phyloP scores from a whole-genome alignment of 2,888 invertebrate species.

The Periphyllus acericola region DNA sequence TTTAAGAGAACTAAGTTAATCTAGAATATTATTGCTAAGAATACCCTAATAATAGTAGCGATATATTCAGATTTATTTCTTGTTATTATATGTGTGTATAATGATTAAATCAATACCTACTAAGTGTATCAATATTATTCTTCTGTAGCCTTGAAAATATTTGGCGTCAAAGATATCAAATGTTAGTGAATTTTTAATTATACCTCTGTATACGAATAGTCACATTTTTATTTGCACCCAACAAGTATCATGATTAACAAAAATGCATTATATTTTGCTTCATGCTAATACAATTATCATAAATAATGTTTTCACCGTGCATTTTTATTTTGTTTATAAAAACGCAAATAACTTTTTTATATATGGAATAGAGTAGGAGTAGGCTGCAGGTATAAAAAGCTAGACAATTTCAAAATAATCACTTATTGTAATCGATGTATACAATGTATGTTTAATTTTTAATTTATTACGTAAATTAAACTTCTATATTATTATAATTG shows the following conservation, averaged over 20 bases:
- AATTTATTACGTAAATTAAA: not conserved
- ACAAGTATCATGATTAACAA: not conserved
- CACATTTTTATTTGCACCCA: not conserved
- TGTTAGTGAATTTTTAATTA: not conserved
- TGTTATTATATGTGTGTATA: not conserved
- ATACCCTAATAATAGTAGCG: constrained; percentile 25
- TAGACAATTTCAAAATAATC: not conserved
- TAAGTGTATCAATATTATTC: not conserved
- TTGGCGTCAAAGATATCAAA: too few relatives aligned
- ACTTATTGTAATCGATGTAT: not conserved
- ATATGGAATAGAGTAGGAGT: not conserved
- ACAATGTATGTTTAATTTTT: not conserved
- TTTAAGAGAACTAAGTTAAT: not conserved
- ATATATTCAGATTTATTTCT: constrained; percentile 11
- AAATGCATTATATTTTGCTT: not conserved
- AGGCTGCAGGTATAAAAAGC: not conserved
- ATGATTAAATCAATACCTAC: too few relatives aligned
- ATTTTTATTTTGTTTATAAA: not conserved
- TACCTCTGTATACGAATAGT: not conserved
- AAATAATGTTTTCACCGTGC: not conserved
- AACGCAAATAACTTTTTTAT: not conserved
- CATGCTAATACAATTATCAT: not conserved
- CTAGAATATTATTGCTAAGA: constrained; percentile 45
- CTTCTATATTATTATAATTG: not conserved
- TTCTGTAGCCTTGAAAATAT: not conserved